These are phyloP conservation scores for Rhabdomys pumilio DNA, from an alignment of 2,797 vertebrate genomes.

Conservation along the genomic window DNA sequence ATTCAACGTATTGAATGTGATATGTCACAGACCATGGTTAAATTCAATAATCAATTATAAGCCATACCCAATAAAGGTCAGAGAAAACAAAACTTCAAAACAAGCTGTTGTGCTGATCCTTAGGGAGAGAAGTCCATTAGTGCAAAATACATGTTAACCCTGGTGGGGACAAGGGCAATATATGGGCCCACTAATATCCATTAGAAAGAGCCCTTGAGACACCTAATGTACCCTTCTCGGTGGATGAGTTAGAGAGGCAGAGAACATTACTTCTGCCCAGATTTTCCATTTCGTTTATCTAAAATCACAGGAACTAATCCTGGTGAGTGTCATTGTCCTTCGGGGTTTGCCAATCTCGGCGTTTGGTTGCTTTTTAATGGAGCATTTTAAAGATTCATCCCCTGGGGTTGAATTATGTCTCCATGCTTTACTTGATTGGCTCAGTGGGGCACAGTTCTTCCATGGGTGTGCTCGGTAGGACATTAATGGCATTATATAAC, in stretches of 20 bases:
- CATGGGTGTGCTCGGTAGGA: constrained; percentile 11
- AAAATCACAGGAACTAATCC: constrained; percentile 37
- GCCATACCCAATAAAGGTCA: constrained; percentile 5
- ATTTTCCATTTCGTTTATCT: background rate
- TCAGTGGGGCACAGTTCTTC: background rate
- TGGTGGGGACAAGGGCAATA: background rate
- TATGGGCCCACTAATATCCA: background rate
- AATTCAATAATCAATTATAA: constrained; percentile 28
- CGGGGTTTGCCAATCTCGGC: background rate
- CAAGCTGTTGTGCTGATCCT: background rate
- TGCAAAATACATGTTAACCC: background rate
- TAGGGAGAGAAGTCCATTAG: background rate
- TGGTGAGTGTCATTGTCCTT: constrained; percentile 11
- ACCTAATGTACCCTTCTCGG: background rate
- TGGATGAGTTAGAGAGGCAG: background rate
- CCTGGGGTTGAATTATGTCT: constrained; percentile 35
- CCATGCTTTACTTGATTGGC: background rate
- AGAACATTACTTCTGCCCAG: background rate
- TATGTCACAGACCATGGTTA: background rate
- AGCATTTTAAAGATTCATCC: constrained; percentile 59
- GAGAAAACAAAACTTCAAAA: constrained; percentile 40
- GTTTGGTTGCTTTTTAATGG: constrained; percentile 34
- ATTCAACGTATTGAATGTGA: constrained; percentile 36
- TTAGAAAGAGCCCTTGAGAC: constrained; percentile 41
- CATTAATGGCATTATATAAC: constrained; percentile 61